These are phyloP conservation scores for Sturnira hondurensis DNA, from an alignment of 2,113 vertebrate genomes.

Conservation along the genomic window DNA sequence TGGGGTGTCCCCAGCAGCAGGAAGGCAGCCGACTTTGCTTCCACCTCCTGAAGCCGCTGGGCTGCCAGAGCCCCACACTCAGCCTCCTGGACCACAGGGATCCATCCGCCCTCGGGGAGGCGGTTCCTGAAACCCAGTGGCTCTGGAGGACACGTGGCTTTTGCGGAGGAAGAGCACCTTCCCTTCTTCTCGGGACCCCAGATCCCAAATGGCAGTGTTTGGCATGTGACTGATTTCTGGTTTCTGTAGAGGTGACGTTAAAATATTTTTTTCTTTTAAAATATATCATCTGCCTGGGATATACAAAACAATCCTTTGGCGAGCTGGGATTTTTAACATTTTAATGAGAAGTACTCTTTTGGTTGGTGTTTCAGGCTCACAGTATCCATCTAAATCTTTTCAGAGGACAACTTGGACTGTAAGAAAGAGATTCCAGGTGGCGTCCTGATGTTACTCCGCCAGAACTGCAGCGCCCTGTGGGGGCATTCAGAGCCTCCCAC, in stretches of 20 bases:
- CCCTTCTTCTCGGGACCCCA: background rate
- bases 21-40: background rate
- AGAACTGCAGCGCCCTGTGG: background rate
- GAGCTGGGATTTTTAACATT: background rate
- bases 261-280: background rate
- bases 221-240: background rate
- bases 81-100: background rate
- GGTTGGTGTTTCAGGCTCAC: conserved; percentile 78
- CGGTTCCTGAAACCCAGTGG: background rate
- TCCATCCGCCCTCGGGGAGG: background rate
- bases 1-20: background rate
- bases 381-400: conserved; percentile 76
- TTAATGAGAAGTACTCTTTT: background rate
- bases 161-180: accelerated
- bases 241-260: background rate
- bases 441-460: conserved; percentile 62
- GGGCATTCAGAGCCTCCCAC: background rate
- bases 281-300: background rate
- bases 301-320: background rate
- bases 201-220: background rate
- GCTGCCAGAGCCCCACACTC: too few species aligned
- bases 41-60: accelerated
- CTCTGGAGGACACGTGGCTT: background rate
- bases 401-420: conserved; percentile 75
- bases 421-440: conserved; percentile 80